phyloP scores from a whole-genome alignment of 2,888 invertebrate genomes.

The Liodrosophila aerea region DNA sequence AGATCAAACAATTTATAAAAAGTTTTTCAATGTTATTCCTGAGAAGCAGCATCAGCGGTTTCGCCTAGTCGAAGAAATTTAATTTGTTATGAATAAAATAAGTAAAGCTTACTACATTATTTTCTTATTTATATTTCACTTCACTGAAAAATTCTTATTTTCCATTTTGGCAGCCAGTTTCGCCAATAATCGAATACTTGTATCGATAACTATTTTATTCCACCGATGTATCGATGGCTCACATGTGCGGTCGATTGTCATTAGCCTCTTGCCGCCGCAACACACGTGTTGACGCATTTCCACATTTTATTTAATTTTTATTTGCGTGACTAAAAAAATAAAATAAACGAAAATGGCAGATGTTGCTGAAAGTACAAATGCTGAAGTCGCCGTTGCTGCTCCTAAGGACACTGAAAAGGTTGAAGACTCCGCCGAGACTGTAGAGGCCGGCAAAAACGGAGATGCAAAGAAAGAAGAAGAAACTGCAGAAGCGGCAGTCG shows the following conservation, averaged over 20 bases:
- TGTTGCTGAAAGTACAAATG: conserved; percentile 55
- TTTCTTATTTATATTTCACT: too few relatives aligned
- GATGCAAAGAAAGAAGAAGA: conserved; percentile 37
- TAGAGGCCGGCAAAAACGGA: conserved; percentile 54
- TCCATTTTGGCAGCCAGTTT: too few relatives aligned
- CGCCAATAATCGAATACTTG: too few relatives aligned
- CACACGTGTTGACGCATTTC: conserved; percentile 60
- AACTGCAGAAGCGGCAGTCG: conserved; percentile 5
- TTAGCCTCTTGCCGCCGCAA: conserved; percentile 31
- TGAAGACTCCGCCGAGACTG: background rate
- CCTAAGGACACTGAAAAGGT: conserved; percentile 27
- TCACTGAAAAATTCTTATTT: too few relatives aligned
- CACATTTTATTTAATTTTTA: conserved; percentile 50
- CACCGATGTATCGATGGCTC: background rate
- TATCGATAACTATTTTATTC: too few relatives aligned
- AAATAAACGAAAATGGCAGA: conserved; percentile 71
- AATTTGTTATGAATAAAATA: conserved; percentile 53
- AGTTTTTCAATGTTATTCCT: conserved; percentile 92
- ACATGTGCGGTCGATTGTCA: conserved; percentile 20
- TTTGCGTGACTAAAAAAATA: conserved; percentile 27
- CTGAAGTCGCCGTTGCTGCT: conserved; percentile 38
- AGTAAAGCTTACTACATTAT: background rate
- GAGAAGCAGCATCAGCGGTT: conserved; percentile 90
- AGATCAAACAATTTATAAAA: conserved; percentile 88
- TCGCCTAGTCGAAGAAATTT: conserved; percentile 89